A percentile compares a stretch with the other conserved stretches of the same genome.
phyloP scores from a whole-genome alignment of 2,888 invertebrate species.

The Callyntrura sp. region DNA sequence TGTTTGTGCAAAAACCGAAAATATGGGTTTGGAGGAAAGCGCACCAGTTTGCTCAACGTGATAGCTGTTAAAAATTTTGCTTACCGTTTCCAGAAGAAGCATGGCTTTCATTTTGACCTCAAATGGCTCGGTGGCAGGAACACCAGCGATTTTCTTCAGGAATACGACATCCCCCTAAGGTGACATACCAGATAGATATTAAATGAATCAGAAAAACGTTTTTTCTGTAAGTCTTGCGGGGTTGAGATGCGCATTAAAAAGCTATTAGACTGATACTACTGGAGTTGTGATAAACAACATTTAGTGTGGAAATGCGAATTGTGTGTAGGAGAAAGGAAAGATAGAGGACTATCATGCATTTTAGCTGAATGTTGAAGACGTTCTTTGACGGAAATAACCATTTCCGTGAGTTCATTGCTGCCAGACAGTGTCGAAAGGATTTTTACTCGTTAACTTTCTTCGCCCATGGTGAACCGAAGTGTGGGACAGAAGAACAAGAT shows the following conservation, averaged over 20 bases:
- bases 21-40: no score
- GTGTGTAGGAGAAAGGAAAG: neutral
- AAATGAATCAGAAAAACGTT: neutral
- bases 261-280: conserved; percentile 24
- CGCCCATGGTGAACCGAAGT: no score
- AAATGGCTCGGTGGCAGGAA: conserved; percentile 87
- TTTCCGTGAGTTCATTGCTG: no score
- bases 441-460: no score
- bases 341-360: no score
- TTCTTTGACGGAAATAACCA: no score
- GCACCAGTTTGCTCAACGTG: no score
- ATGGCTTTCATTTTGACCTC: conserved; percentile 93
- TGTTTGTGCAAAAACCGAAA: no score
- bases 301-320: neutral
- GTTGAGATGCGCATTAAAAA: conserved; percentile 36
- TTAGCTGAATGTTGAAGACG: no score
- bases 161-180: conserved; percentile 95
- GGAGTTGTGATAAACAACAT: neutral
- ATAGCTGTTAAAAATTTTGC: conserved; percentile 76
- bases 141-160: conserved; percentile 91
- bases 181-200: neutral
- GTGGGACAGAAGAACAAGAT: no score
- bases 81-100: conserved; percentile 90
- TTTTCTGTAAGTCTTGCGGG: neutral
- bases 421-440: no score